phyloP scores from a whole-genome alignment of 2,113 vertebrate species.

The Menidia beryllina region DNA sequence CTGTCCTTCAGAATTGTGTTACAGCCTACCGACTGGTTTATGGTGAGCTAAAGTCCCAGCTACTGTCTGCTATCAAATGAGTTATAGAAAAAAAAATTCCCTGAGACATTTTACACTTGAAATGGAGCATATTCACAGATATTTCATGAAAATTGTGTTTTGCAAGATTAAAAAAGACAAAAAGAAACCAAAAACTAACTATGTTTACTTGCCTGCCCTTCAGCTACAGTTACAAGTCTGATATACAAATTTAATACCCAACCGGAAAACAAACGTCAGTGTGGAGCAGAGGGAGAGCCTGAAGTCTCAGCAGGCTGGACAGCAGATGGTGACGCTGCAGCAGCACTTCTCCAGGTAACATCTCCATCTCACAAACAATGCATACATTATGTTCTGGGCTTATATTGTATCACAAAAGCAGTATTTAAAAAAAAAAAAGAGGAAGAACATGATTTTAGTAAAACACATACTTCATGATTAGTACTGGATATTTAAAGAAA shows the following conservation, averaged over 20 bases:
- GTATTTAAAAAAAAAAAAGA: not conserved
- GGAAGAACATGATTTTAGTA: no score
- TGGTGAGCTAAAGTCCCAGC: conserved; percentile 1
- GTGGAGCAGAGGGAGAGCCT: conserved; percentile 44
- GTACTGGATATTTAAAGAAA: not conserved
- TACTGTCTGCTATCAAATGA: not conserved
- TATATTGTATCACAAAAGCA: not conserved
- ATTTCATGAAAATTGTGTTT: conserved; percentile 48
- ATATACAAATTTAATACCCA: conserved; percentile 51
- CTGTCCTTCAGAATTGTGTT: not conserved
- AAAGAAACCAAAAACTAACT: conserved; percentile 38
- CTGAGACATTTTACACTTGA: not conserved
- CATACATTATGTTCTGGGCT: not conserved
- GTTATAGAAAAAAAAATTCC: not conserved
- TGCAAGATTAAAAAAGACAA: conserved; percentile 42
- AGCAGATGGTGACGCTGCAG: conserved; percentile 80
- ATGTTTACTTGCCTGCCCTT: conserved; percentile 57
- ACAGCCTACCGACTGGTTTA: conserved; percentile 14
- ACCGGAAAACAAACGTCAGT: conserved; percentile 61
- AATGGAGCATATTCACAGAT: not conserved
- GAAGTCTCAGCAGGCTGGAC: conserved; percentile 46
- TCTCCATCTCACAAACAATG: not conserved
- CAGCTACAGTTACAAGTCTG: conserved; percentile 59
- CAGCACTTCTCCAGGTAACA: conserved; percentile 79
- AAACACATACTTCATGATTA: not conserved